Evolutionary conservation across 1,140 invertebrate genomes (phyloP).

Genomic region (Calephelis nemesis): DNA sequence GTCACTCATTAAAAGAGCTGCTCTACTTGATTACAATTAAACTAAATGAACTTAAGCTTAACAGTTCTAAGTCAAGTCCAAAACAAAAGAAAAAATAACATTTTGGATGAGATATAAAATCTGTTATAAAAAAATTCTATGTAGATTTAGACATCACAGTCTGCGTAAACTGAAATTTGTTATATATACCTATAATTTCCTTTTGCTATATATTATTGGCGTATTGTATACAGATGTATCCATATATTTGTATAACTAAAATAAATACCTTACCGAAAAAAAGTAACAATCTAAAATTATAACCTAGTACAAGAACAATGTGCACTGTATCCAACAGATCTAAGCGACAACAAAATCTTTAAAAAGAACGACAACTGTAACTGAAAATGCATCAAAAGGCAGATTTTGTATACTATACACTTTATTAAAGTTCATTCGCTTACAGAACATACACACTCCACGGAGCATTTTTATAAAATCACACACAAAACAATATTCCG

Average conservation of each 20-base stretch:
- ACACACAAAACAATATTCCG: conserved; percentile 45
- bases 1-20: conserved; percentile 60
- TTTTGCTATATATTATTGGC: conserved; percentile 47
- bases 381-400: conserved; percentile 72
- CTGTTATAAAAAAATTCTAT: conserved; percentile 1
- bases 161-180: conserved; percentile 28
- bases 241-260: conserved; percentile 76
- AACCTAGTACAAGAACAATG: conserved; percentile 60
- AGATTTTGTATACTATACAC: conserved; percentile 63
- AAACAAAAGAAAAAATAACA: conserved; percentile 28
- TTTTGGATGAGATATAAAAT: conserved; percentile 40
- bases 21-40: conserved; percentile 62
- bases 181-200: conserved; percentile 29
- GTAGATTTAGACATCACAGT: conserved; percentile 37
- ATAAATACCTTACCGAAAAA: conserved; percentile 76
- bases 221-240: conserved; percentile 76
- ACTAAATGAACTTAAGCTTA: conserved; percentile 57
- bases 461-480: conserved; percentile 27
- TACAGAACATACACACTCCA: conserved; percentile 33
- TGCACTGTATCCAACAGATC: conserved; percentile 54
- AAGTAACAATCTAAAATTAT: conserved; percentile 65
- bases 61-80: conserved; percentile 24
- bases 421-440: conserved; percentile 47
- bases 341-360: conserved; percentile 42
- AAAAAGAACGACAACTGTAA: conserved; percentile 45